Evolutionary conservation across 2,888 invertebrate genomes (phyloP), one percentile per base, ranked within the genome.

Genomic region (Lasioglossum calceatum): DNA sequence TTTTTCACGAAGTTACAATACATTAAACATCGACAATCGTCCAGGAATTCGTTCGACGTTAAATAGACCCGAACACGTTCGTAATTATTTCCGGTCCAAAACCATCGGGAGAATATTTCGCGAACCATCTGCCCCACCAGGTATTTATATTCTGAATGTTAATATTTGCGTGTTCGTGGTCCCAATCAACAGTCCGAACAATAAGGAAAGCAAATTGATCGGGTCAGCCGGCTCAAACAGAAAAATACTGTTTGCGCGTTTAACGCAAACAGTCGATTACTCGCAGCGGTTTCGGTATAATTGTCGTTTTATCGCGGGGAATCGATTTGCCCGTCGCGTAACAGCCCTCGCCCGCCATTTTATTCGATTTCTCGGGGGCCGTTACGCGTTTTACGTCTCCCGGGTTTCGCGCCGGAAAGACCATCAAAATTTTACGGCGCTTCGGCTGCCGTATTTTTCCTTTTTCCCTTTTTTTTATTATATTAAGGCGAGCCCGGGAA

Each of bases 391-490:
- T 80, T 76, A 81, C 71, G 72, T 39, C 74, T 67, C 70, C 32
- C 75, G 78, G 78, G 77, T 77, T 87, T 54, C 50, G 84, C 77
- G 64, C 79, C 77, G 23, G 74, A 67, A 79, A 76, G 73, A 79
- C 61, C 79, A 72, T 77, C 80, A 54, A 89, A 89, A 76, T 88
- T 87, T 87, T 89, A 86, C 79, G 86, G 70, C 64, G 44, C 84
- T 74, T 74, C 82, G 85, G 39, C 14, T 58, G 85, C 67, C 81
- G 72, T 75, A 82, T 82, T 81, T 36, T 19, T 19, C 36, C 32
- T 32, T 67, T 64, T 32, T 32, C 32, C 44, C 14, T 32, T 64
- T 36, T 36, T 64, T 81, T 88, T 81, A 86, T 82, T 84, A 85
- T 83, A 81, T 89, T 89, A 81, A 81, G 77, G 64, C n/a, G n/a